Conservation (phyloP, 2,113 vertebrate species). For the Pristiophorus japonicus region DNA sequence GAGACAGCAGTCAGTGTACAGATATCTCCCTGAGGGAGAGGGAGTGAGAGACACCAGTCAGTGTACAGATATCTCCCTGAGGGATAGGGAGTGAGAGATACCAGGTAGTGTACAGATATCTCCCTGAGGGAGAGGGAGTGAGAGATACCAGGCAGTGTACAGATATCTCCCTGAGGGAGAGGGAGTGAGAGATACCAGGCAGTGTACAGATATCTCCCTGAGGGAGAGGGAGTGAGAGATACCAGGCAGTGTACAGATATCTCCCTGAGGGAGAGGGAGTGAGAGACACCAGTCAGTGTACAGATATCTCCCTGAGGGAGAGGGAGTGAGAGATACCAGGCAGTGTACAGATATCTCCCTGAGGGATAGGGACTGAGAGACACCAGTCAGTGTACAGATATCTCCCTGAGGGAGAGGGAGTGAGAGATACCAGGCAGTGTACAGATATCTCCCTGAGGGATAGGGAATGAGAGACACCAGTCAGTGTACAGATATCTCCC, state of each 20-base stretch:
- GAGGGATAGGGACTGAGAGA: not conserved
- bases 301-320: not conserved
- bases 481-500: not conserved
- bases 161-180: not conserved
- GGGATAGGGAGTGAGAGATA: not conserved
- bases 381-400: not conserved
- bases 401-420: not conserved
- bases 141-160: not conserved
- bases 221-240: too few species aligned
- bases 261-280: not conserved
- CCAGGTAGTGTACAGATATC: not conserved
- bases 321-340: not conserved
- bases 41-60: not conserved
- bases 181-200: not conserved
- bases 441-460: not conserved
- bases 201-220: too few species aligned
- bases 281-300: not conserved
- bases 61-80: not conserved
- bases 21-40: not conserved
- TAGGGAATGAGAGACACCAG: not conserved
- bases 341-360: not conserved
- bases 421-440: not conserved
- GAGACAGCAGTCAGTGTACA: not conserved
- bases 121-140: not conserved
- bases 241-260: not conserved